These are phyloP conservation scores for Ianthella basta DNA, from an alignment of 37 sponge, comb jelly and placozoan genomes.

Conservation along the genomic window DNA sequence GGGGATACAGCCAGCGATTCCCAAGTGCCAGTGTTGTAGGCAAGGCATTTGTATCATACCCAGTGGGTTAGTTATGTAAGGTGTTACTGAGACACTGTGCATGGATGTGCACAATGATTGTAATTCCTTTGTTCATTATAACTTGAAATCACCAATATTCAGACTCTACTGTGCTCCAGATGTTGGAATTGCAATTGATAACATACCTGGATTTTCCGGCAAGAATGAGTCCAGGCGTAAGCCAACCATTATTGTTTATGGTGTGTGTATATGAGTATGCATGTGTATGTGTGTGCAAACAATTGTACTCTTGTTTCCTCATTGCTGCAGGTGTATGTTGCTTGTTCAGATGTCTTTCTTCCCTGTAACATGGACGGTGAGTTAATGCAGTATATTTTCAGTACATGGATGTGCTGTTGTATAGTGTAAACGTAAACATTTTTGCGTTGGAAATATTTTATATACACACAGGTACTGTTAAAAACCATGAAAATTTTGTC, in stretches of 20 bases:
- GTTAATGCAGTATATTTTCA: not conserved
- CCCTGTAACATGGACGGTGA: conserved; percentile 49
- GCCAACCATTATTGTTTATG: not conserved
- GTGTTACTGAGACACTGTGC: not conserved
- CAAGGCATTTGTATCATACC: conserved; percentile 68
- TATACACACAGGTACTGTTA: too few species aligned
- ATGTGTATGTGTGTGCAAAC: conserved; percentile 20
- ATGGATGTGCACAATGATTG: not conserved
- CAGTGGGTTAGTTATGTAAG: conserved; percentile 52
- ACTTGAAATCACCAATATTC: not conserved
- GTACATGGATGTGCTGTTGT: not conserved
- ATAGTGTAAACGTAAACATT: too few species aligned
- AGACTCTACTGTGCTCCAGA: conserved; percentile 50
- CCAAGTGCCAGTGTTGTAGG: conserved; percentile 79
- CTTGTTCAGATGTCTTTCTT: conserved; percentile 62
- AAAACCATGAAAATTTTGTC: too few species aligned
- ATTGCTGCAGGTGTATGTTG: conserved; percentile 46
- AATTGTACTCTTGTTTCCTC: not conserved
- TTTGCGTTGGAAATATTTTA: too few species aligned
- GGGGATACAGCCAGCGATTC: conserved; percentile 84
- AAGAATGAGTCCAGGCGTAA: conserved; percentile 78
- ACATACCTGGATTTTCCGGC: conserved; percentile 62
- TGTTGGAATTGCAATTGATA: conserved; percentile 69
- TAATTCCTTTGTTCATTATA: not conserved
- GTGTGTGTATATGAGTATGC: conserved; percentile 28